Conservation (phyloP, 2,888 invertebrate species). For the Ceramica pisi region DNA sequence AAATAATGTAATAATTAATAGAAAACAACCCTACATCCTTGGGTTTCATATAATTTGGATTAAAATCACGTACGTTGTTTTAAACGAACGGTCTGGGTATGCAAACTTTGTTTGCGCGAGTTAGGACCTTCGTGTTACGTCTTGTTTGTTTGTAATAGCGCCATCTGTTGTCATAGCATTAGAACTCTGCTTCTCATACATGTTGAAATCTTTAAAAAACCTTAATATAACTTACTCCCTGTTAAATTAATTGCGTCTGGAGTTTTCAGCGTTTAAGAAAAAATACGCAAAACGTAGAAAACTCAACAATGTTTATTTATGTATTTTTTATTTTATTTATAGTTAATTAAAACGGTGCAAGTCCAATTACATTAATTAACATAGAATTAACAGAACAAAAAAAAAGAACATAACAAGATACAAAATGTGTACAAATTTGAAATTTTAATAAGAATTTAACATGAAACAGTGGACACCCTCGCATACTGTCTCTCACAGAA, state of each 20-base stretch:
- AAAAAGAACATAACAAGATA: no score
- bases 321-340: no score
- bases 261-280: not conserved
- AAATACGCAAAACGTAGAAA: not conserved
- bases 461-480: no score
- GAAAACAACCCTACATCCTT: slow-evolving; percentile 56
- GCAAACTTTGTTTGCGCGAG: slow-evolving; percentile 42
- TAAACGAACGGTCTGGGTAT: slow-evolving; percentile 42
- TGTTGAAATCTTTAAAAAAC: not conserved
- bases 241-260: not conserved
- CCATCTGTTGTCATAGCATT: slow-evolving; percentile 45
- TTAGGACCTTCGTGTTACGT: slow-evolving; percentile 27
- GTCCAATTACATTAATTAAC: no score
- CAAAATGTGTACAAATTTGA: no score
- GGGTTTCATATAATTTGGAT: slow-evolving; percentile 44
- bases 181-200: slow-evolving; percentile 11
- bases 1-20: slow-evolving; percentile 63
- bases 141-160: slow-evolving; percentile 27
- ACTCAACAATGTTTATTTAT: no score
- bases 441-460: no score
- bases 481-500: no score
- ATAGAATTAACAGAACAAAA: no score
- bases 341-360: no score
- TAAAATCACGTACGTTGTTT: slow-evolving; percentile 50
- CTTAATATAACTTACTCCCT: not conserved